Evolutionary conservation across 2,888 invertebrate species (phyloP), one percentile per base, ranked within the genome.

Genomic region (Petrophora chlorosata): DNA sequence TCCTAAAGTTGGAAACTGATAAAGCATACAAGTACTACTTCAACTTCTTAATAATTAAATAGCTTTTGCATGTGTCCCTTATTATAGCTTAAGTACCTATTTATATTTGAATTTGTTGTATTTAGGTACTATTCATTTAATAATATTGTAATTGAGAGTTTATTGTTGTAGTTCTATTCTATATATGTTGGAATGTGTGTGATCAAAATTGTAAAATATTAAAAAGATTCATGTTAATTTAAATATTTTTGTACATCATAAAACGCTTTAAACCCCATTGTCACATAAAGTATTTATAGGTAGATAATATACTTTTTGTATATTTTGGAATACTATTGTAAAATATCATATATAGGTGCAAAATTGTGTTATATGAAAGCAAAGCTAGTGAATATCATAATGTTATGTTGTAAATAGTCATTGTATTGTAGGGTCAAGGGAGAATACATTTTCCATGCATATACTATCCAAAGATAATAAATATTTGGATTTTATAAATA

Each of bases 401-500:
- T 39, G 19, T 32, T 29, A 65, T 53, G 43, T 60, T 66, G 64
- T 67, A 67, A 47, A 70, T 69, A 71, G 53, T 60, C 57, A 63
- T 61, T 70, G 58, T 63, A 64, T 67, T 67, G 59, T 65, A 67
- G 59, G 59, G 59, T 61, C 62, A 65, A 62, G 51, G 59, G 26
- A 39, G 49, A 56, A 59, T 65, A 61, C 33, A 66, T 67, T 70
- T 73, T 73, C 68, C 67, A 70, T 66, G 66, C 64, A 66, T 70
- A 67, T 68, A 68, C 62, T 69, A 76, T 76, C 68, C 68, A 72
- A 73, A 70, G 57, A 56, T 67, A 82, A 73, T 78, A 82, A 79
- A 80, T 47, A 59, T 63, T 67, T 71, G 67, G 66, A 74, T 73
- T 76, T 70, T 61, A 42, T 67, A 72, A 61, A 53, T 33, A 47